Base-by-base conservation (phyloP, 2,113 vertebrate species). In the Rallus limicola region DNA sequence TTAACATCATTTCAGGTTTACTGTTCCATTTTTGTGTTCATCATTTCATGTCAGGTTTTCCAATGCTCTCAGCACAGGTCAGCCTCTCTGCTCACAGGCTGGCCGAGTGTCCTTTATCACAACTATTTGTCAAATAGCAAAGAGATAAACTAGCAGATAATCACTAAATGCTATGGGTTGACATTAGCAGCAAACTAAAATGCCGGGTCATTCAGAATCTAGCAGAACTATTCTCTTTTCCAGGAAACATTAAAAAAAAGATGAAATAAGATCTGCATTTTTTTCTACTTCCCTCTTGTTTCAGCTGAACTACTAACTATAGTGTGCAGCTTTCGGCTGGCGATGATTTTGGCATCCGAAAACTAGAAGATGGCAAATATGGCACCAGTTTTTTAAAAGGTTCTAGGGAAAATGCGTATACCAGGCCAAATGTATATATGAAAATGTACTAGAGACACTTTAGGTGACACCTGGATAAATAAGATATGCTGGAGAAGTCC, bases 101-200 rank as follows among this genome's bases (percentile, higher is more conserved):
- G 65, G 23, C 63, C 2, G 0, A 95, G 31, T 40, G 52, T 89
- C n/a, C 81, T 94, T 91, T 82, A 87, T 76, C 74, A 58, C 13
- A 71, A 0, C 89, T 46, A 85, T 85, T 92, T 94, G 82, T 82
- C 82, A 95, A 94, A 90, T 2, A 74, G 59, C 40, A 33, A 65
- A 92, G 87, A 72, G 75, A 94, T 50, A 82, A 95, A 70, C 67
- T 60, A 91, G 62, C 70, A 93, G 87, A 95, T 93, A 95, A 95
- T 84, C 70, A 92, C 83, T 88, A 91, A 92, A 95, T 85, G 75
- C 42, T 95, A 89, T 0, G 5, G 9, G 42, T 48, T 92, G 74
- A 79, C 84, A 94, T 86, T 64, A 93, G 29, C 84, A 89, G 69
- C 38, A 89, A 71, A 68, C 42, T 72, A 76, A 95, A 96, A 95